Evolutionary conservation across 2,797 vertebrate species (phyloP).

Genomic region (Psittacula echo): DNA sequence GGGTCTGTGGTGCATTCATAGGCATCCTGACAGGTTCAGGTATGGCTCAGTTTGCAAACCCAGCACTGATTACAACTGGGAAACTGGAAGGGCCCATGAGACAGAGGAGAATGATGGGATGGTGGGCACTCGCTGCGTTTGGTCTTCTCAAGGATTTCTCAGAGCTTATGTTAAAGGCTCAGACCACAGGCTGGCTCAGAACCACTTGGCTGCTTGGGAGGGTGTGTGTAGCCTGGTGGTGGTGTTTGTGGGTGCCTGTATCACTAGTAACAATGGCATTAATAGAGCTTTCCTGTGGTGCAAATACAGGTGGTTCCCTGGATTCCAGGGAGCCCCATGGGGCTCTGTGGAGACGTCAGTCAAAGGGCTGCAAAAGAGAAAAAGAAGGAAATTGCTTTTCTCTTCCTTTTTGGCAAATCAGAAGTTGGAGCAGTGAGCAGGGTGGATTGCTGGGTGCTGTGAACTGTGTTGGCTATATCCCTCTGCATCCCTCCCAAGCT

Average conservation of each 20-base stretch:
- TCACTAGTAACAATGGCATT: background rate
- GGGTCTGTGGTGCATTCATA: background rate
- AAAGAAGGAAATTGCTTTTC: constrained; percentile 23
- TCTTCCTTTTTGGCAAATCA: constrained; percentile 1
- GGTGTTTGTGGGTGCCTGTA: background rate
- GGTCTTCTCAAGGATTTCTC: background rate
- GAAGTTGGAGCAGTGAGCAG: constrained; percentile 1
- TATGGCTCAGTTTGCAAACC: background rate
- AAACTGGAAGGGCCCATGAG: background rate
- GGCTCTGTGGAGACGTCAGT: background rate
- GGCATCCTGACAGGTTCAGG: background rate
- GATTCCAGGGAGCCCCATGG: background rate
- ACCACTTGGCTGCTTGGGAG: background rate
- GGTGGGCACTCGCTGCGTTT: background rate
- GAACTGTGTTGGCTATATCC: constrained; percentile 12
- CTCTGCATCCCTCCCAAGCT: background rate
- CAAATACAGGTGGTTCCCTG: background rate
- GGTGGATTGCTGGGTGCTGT: constrained; percentile 32
- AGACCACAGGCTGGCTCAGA: background rate
- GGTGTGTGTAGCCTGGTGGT: background rate
- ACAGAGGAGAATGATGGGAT: fast-evolving
- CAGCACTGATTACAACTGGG: background rate
- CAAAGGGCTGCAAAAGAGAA: background rate
- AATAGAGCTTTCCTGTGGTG: background rate
- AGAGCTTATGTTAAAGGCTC: background rate